Evolutionary conservation across 1,140 invertebrate species (phyloP), one percentile per base, ranked within the genome.

Genomic region (Drosophila quadrilineata): DNA sequence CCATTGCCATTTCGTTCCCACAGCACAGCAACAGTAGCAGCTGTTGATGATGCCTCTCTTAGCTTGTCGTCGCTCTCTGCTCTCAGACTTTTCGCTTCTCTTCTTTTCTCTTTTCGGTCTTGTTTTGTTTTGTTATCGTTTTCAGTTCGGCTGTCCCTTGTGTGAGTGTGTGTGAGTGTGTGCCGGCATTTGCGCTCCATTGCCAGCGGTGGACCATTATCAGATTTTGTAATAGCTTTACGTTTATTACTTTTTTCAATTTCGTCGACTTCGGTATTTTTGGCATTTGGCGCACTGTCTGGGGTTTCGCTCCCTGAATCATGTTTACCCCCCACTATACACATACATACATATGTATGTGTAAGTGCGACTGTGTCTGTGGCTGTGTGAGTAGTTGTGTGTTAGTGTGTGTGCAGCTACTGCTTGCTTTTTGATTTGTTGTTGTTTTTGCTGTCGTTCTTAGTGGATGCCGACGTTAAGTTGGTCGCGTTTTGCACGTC

Each of bases 211-310:
- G 69, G 75, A 85, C 80, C 68, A 85, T 85, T 85, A 85, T 85
- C 79, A 85, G 79, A 85, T 85, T 85, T 86, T 72, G 79, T 86
- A 85, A 85, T 85, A 86, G 80, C 80, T 86, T 86, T 86, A 80
- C 80, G 80, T 85, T 85, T 85, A 85, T 85, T 85, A 85, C 80
- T 85, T 86, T 85, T 68, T 74, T 63, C 72, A 75, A 63, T 65
- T 71, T 75, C 54, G 69, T 75, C 70, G 70, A 68, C 58, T 69
- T 82, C 60, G 73, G 72, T 63, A 76, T 82, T 75, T 68, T 72
- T 68, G 63, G 68, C 69, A 64, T 79, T 66, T 66, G 64, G 53
- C 59, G 58, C 66, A 63, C 57, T 67, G 48, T 56, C 66, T 65
- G 33, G 29, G 33, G 9, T 54, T 31, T 38, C 29, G 17, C 9